Base-by-base conservation (phyloP, 2,888 invertebrate species). In the Lutraria lutraria region DNA sequence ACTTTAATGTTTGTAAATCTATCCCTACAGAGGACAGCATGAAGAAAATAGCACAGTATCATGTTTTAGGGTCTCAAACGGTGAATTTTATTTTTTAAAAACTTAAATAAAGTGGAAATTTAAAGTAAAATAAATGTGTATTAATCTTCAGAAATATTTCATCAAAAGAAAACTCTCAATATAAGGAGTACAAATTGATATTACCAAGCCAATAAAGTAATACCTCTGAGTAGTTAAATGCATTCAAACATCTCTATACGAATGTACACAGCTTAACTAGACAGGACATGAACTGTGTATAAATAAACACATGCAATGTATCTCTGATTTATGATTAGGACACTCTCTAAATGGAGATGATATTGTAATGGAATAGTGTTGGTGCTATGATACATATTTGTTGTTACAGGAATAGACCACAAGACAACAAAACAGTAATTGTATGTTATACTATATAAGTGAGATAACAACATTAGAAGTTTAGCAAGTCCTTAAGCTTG, bases 401-500 rank as follows among this genome's bases (percentile, higher is more conserved):
- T 76, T 31, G 76, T 16, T 19, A 76, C 34, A 76, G 76, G 76
- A 34, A 34, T 76, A 31, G 8, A 76, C 19, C 34, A 76, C 76
- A 76, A 16, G 34, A 76, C 76, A 16, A 76, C 34, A 25, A 76
- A 76, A 34, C 76, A 76, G 76, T 34, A 76, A 31, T 76, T 31
- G 76, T 76, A 76, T 76, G 76, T 76, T 31, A 31, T 31, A 76
- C 31, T 0, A 76, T 34, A 19, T 31, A 76, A 31, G 76, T 76
- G 76, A 76, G 12, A 76, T 76, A 76, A 76, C 76, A 76, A 76
- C 76, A 76, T 15, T 25, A 68, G n/a, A 76, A 76, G 34, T 31
- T 76, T 31, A 12, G 76, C 76, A 76, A 76, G 76, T 76, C 76
- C 31, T 16, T 76, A 6, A n/a, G 31, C 76, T 76, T 76, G 76